Conservation (phyloP, 92 coral and sea anemone species). For the Porites rus region DNA sequence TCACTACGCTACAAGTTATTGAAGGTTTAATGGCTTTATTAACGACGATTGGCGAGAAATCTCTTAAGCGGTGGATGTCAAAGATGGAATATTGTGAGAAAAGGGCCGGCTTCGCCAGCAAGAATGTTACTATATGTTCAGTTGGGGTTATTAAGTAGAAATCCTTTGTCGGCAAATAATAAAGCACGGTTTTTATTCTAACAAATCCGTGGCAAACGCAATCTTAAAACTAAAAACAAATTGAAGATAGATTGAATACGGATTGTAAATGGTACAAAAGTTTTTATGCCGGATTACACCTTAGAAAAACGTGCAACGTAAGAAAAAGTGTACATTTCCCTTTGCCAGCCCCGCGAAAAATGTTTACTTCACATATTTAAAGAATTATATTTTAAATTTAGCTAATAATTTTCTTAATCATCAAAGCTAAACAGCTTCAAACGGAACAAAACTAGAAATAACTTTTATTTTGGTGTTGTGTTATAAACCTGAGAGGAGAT, state of each 20-base stretch:
- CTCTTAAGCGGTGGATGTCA: conserved; percentile 42
- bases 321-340: neutral
- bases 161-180: conserved; percentile 43
- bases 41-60: conserved; percentile 7
- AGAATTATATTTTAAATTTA: neutral
- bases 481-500: neutral
- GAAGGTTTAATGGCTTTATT: conserved; percentile 13
- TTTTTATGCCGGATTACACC: neutral
- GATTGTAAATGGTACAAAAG: conserved; percentile 14
- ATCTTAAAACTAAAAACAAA: conserved; percentile 19
- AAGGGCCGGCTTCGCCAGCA: conserved; percentile 9
- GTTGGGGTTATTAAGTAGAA: conserved; percentile 24
- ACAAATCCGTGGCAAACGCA: conserved; percentile 41
- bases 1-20: conserved; percentile 16
- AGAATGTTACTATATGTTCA: conserved; percentile 32
- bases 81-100: conserved; percentile 30
- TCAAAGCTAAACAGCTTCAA: neutral
- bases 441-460: neutral
- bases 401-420: neutral
- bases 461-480: neutral
- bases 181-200: conserved; percentile 28
- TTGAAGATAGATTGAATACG: neutral
- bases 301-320: neutral
- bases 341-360: neutral
- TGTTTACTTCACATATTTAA: neutral